Evolutionary conservation across 2,797 vertebrate species (phyloP), one percentile per base, ranked within the genome.

Genomic region (Manis javanica): DNA sequence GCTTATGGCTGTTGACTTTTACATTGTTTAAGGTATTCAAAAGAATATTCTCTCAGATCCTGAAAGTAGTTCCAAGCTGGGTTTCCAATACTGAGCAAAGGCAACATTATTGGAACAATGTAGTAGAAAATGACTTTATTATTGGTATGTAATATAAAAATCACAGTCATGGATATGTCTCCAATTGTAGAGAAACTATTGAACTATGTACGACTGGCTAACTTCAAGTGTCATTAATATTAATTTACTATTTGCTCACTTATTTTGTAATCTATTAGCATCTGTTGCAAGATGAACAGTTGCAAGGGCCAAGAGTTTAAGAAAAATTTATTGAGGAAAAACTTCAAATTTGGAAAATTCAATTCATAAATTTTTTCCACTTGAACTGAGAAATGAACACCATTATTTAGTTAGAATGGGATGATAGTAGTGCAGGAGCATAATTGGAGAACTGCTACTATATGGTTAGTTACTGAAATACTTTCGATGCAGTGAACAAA

Each of bases 301-400:
- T 61, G 37, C 68, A 92, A 91, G 23, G 59, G 71, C 53, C 66
- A 92, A 94, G 74, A 46, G 18, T 77, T 82, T 53, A 78, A 92
- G 81, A 83, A 96, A 96, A 92, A 92, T 57, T 55, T 82, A 78
- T 88, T 51, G 39, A 46, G 77, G 49, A 87, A 78, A 64, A 92
- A 87, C 26, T 95, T 96, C 64, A 93, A 82, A 87, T 82, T 90
- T 61, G 87, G 68, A 90, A 92, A 91, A 88, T 57, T 96, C 19
- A 85, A 69, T 69, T 95, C 51, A 66, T 51, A 90, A 85, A 87
- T 26, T 93, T 91, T 69, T 87, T 49, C 31, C 53, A 12, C 9
- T 26, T 53, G 49, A 66, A 66, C 11, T 64, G 15, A 84, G 49
- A 87, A 75, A 53, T 63, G 46, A 79, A n/a, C 51, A 63, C 42